Evolutionary conservation across 2,888 invertebrate species (phyloP), one percentile per base, ranked within the genome.

Genomic region (Bombylius discolor): DNA sequence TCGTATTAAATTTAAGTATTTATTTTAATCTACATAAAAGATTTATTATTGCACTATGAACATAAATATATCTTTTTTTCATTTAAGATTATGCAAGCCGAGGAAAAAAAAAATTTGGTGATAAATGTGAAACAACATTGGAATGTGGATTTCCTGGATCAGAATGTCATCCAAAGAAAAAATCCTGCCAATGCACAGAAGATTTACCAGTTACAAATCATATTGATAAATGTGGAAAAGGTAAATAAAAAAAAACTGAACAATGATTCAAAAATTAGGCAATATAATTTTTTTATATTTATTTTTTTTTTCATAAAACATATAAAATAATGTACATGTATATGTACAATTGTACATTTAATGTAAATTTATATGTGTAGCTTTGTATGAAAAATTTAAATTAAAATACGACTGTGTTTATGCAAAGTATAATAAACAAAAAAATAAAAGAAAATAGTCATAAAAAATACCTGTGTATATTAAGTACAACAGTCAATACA

Each of bases 161-260:
- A 44, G 77, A 84, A 59, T 90, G 90, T 69, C 84, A 87, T 66
- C 77, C 79, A 32, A 77, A 77, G 63, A 81, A 80, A 67, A 82
- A 81, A 68, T 81, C 79, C 62, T 90, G 90, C 69, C 79, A 81
- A 65, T 90, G 90, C 71, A 79, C 79, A 60, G 81, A 83, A 34
- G 85, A 87, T 64, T 78, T 83, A 63, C 82, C 82, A 31, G 82
- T 84, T 64, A 88, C 87, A 67, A 89, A 90, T 76, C 89, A 89
- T 70, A 77, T 89, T 66, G 87, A 90, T 72, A 89, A 88, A 75
- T 90, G 90, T 74, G 90, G 89, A 65, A 83, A 82, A 78, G 81
- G 90, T 89, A 73, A 8, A 36, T 3, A 36, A 8, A 9, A 36
- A 23, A 7, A n/a, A 42, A 51, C 68, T 54, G 47, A 50, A 44